Percentiles rank a stretch among this genome's conserved stretches.
Evolutionary conservation across 2,797 vertebrate genomes (phyloP).

Genomic region (Rousettus madagascariensis): DNA sequence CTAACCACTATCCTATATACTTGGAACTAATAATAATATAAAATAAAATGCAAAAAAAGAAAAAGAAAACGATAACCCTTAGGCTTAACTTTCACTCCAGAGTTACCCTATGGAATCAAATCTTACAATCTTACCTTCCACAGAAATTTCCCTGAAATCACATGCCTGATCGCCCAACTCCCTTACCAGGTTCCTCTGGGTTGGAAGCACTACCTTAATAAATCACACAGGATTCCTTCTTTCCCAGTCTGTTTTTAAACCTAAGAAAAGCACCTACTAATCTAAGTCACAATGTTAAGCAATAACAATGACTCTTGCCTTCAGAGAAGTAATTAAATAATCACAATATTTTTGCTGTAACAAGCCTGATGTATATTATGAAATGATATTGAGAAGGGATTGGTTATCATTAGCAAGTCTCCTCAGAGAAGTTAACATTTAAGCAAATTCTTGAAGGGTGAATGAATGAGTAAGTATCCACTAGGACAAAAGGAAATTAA

Average conservation of each 20-base stretch:
- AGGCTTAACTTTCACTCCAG: neutral
- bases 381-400: constrained; percentile 15
- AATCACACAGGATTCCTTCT: neutral
- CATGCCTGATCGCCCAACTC: neutral
- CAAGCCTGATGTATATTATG: neutral
- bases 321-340: constrained; percentile 2
- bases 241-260: constrained; percentile 23
- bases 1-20: no score
- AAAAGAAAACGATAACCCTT: no score
- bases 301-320: neutral
- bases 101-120: neutral
- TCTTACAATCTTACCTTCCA: neutral
- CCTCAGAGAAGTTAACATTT: constrained; percentile 21
- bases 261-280: neutral
- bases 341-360: neutral
- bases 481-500: constrained; percentile 33
- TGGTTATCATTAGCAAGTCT: constrained; percentile 8
- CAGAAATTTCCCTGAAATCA: neutral
- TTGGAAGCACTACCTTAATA: neutral
- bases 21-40: no score
- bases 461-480: neutral
- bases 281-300: neutral
- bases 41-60: no score
- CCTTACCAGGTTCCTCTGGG: neutral
- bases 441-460: constrained; percentile 37